Conservation (phyloP, 2,113 vertebrate genomes). For the Podarcis muralis region DNA sequence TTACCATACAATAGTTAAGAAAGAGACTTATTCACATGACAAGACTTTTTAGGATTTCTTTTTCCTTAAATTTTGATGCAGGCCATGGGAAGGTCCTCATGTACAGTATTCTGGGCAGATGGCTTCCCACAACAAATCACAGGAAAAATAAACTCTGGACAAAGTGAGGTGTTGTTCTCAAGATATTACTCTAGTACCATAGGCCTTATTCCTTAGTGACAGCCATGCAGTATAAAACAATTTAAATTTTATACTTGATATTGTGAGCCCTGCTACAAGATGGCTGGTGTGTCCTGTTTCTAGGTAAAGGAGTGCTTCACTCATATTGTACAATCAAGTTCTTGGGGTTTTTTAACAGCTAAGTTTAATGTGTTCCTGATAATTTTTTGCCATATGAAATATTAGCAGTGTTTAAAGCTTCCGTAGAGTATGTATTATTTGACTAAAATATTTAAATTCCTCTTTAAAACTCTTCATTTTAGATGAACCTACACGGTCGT, state of each 20-base stretch:
- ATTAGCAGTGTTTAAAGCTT: background rate
- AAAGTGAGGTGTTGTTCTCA: background rate
- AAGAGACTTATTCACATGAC: background rate
- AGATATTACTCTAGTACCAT: background rate
- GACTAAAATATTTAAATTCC: background rate
- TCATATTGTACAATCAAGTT: background rate
- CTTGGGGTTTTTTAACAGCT: background rate
- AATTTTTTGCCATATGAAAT: background rate
- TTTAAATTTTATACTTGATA: background rate
- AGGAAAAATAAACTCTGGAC: background rate
- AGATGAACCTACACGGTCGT: constrained; percentile 96
- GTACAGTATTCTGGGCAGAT: background rate
- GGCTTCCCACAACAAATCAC: background rate
- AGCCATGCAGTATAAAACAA: background rate
- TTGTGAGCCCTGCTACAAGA: background rate
- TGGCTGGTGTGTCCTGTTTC: background rate
- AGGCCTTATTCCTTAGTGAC: background rate
- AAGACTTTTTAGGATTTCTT: background rate
- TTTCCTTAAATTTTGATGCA: background rate
- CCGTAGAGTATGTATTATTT: background rate
- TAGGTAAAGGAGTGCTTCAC: background rate
- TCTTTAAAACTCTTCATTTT: constrained; percentile 53
- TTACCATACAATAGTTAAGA: background rate
- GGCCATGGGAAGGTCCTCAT: background rate
- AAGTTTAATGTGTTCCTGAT: background rate